Percentiles rank a stretch among this genome's conserved stretches.
phyloP scores from a whole-genome alignment of 1,140 invertebrate genomes.

The Anoplophora glabripennis region DNA sequence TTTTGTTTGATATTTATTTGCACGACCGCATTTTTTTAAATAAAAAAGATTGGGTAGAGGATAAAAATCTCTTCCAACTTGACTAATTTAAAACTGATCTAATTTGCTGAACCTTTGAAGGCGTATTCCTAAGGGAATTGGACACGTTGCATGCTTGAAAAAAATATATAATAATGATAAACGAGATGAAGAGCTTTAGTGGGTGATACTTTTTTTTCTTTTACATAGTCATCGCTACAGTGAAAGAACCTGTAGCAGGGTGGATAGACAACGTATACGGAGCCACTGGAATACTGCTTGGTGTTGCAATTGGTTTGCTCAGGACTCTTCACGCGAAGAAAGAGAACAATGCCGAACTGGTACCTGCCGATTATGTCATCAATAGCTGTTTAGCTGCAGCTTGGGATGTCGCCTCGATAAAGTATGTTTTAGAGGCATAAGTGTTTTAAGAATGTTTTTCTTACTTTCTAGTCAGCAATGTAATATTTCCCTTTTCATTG shows the following conservation, averaged over 20 bases:
- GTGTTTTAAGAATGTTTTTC: no score
- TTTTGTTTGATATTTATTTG: no score
- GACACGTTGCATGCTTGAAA: no score
- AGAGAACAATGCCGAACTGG: constrained; percentile 61
- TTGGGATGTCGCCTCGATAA: constrained; percentile 58
- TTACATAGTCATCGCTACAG: constrained; percentile 55
- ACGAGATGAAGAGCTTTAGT: background rate
- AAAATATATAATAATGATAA: no score
- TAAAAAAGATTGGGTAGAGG: no score
- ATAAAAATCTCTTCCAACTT: no score
- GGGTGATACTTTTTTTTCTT: background rate
- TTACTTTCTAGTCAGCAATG: no score
- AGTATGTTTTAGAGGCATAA: constrained; percentile 33
- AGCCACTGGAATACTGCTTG: constrained; percentile 60
- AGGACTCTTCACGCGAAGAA: constrained; percentile 57
- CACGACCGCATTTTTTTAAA: no score
- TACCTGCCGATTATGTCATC: constrained; percentile 71
- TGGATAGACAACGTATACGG: constrained; percentile 82
- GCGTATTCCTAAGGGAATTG: no score
- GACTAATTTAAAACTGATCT: no score
- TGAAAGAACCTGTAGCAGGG: constrained; percentile 56
- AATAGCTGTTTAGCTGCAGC: constrained; percentile 66
- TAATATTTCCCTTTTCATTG: no score
- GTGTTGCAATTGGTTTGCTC: constrained; percentile 62
- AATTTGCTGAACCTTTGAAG: no score